Percentiles rank a stretch among this genome's conserved stretches.
phyloP scores from a whole-genome alignment of 2,113 vertebrate genomes.

The Mormyrus iriodes region DNA sequence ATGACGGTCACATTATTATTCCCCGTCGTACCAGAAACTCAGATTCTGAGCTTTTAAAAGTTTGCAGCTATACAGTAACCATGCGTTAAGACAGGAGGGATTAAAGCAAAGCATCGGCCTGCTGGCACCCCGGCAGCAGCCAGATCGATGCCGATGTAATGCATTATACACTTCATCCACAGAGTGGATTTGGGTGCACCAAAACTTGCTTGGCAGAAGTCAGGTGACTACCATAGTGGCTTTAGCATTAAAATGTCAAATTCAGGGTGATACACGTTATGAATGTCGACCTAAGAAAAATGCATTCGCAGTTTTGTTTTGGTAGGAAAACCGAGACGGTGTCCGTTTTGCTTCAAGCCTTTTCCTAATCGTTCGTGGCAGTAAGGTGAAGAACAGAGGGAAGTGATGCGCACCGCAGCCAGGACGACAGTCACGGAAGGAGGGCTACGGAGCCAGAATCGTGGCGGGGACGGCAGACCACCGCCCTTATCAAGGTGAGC shows the following conservation, averaged over 20 bases:
- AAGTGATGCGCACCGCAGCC: not conserved
- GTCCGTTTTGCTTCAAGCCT: not conserved
- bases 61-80: not conserved
- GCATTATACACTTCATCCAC: not conserved
- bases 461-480: slow-evolving; percentile 36
- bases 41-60: not conserved
- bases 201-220: not conserved
- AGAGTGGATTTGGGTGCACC: not conserved
- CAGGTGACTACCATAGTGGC: not conserved
- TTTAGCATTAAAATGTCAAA: not conserved
- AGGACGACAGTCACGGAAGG: not conserved
- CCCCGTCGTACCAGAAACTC: not conserved
- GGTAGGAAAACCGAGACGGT: not conserved
- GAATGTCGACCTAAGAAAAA: not conserved
- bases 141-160: not conserved
- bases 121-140: no score
- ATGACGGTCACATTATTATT: not conserved
- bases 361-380: not conserved
- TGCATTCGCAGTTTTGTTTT: not conserved
- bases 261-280: not conserved
- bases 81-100: not conserved
- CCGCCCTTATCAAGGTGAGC: slow-evolving; percentile 30
- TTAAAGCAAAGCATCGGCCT: not conserved
- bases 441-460: slow-evolving; percentile 3
- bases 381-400: not conserved